phyloP scores from a whole-genome alignment of 2,888 invertebrate species.

The Lycia hirtaria region DNA sequence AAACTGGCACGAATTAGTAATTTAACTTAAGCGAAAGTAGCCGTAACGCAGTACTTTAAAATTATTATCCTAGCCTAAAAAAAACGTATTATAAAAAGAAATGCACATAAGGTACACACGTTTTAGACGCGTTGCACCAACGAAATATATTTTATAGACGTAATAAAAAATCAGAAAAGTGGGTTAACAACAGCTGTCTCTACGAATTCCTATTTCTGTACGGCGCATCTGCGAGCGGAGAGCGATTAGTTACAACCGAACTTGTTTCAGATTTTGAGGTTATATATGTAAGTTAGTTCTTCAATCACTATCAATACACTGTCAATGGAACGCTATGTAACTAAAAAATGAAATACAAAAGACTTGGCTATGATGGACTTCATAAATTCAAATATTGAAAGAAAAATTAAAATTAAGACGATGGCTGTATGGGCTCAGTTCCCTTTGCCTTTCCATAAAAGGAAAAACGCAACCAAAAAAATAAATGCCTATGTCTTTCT shows the following conservation, averaged over 20 bases:
- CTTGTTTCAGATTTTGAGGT: no score
- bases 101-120: slow-evolving; percentile 7
- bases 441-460: no score
- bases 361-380: no score
- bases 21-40: background rate
- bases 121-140: slow-evolving; percentile 19
- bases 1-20: background rate
- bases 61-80: background rate
- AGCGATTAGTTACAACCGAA: slow-evolving; percentile 26
- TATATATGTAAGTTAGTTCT: no score
- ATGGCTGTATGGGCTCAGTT: no score
- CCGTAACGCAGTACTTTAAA: background rate
- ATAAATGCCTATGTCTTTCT: no score
- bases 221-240: slow-evolving; percentile 37
- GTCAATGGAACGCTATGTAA: no score
- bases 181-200: slow-evolving; percentile 52
- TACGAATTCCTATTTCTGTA: slow-evolving; percentile 41
- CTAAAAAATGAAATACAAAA: no score
- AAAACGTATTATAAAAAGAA: slow-evolving; percentile 8
- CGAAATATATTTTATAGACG: slow-evolving; percentile 46
- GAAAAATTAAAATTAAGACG: no score
- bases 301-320: no score
- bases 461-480: no score
- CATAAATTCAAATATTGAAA: no score
- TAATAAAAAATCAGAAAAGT: slow-evolving; percentile 48